Evolutionary conservation across 2,888 invertebrate genomes (phyloP).

Genomic region (Lampropteryx suffumata): DNA sequence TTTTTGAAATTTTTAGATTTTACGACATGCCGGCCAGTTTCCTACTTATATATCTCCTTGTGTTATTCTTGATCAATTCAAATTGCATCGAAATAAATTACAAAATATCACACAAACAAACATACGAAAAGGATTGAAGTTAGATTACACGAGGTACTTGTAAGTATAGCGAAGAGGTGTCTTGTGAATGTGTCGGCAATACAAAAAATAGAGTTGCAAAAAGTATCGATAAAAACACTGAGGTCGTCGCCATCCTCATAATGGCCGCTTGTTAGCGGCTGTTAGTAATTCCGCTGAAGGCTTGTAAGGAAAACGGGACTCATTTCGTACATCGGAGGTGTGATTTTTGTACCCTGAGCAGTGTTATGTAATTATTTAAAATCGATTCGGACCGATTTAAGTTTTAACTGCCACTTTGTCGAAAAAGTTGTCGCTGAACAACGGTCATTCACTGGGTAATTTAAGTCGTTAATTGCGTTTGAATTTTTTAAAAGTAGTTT

Average conservation of each 20-base stretch:
- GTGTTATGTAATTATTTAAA: slow-evolving; percentile 76
- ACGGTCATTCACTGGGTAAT: slow-evolving; percentile 33
- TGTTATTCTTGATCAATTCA: too few relatives aligned
- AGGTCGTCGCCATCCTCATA: slow-evolving; percentile 70
- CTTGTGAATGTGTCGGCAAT: too few relatives aligned
- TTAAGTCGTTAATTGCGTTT: background rate
- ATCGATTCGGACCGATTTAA: slow-evolving; percentile 55
- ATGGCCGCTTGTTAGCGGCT: slow-evolving; percentile 76
- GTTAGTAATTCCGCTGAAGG: slow-evolving; percentile 59
- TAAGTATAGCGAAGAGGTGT: slow-evolving; percentile 28
- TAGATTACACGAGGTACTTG: too few relatives aligned
- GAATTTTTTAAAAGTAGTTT: too few relatives aligned
- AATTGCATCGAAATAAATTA: too few relatives aligned
- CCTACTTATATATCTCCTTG: too few relatives aligned
- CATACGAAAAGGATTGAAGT: background rate
- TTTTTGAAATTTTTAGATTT: too few relatives aligned
- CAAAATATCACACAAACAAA: background rate
- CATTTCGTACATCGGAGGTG: slow-evolving; percentile 75
- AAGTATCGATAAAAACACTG: slow-evolving; percentile 59
- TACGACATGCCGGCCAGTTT: too few relatives aligned
- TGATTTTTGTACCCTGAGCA: slow-evolving; percentile 68
- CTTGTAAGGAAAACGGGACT: slow-evolving; percentile 62
- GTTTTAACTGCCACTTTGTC: slow-evolving; percentile 46
- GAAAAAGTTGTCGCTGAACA: slow-evolving; percentile 50
- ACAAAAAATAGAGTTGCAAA: slow-evolving; percentile 55